Base-by-base conservation (phyloP, 2,888 invertebrate genomes). In the Entomobrya proxima region DNA sequence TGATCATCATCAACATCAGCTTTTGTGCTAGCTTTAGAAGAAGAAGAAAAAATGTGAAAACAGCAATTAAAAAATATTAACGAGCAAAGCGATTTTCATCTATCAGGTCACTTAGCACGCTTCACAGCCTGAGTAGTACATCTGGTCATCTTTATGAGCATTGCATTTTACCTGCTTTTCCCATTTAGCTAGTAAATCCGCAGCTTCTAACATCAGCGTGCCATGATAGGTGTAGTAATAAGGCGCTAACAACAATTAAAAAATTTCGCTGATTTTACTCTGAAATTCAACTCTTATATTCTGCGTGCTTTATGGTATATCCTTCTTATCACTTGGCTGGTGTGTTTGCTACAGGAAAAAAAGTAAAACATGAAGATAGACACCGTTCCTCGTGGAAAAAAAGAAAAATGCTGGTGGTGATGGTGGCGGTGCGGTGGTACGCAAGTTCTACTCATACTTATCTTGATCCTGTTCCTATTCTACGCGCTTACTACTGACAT, bases 91-190 rank as follows among this genome's bases (percentile, higher is more conserved):
- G 76, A 76, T 76, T 76, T 76, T 52, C 76, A 83, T 83, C 76
- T 83, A 83, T 76, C 76, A 83, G 83, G 83, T 83, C 67, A 77
- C 76, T 76, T 52, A 61, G 64, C 76, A 83, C 76, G 83, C 83
- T 67, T 77, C 67, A 83, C 21, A 75, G 52, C 18, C 55, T 52
- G 75, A 83, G 83, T 83, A 76, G 83, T 40, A n/a, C 83, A 83
- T 61, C 64, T 82, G 82, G 75, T 32, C 74, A 69, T 69, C 69
- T 24, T 69, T 44, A 24, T 40, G 27, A 27, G 47, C 47, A 47
- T 47, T 47, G n/a, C n/a, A n/a, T n/a, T 27, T 44, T 69, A 69
- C 44, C 37, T 67, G 37, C 30, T 69, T 47, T 55, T 69, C 15
- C 44, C 69, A 69, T 69, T 24, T 69, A n/a, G n/a, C n/a, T n/a